Evolutionary conservation across 2,888 invertebrate species (phyloP).

Genomic region (Oasisia sp.): DNA sequence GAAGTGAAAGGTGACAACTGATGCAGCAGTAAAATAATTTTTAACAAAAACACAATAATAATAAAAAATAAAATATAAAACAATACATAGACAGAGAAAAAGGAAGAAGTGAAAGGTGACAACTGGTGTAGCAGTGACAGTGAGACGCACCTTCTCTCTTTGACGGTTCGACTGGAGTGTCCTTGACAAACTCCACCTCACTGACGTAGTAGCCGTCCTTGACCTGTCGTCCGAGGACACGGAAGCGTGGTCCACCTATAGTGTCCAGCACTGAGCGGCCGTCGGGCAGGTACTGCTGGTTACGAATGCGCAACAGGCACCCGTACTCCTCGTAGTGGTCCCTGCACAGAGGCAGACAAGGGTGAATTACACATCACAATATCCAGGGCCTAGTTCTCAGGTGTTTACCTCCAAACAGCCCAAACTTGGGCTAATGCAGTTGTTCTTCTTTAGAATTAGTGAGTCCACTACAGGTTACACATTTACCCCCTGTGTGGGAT

Average conservation of each 20-base stretch:
- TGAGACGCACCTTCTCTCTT: slow-evolving; percentile 36
- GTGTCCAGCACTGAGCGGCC: slow-evolving; percentile 88
- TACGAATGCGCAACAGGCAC: slow-evolving; percentile 85
- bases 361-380: not conserved
- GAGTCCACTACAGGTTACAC: no score
- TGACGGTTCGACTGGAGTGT: slow-evolving; percentile 71
- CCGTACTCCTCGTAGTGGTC: slow-evolving; percentile 80
- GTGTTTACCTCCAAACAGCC: no score
- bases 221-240: slow-evolving; percentile 78
- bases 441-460: no score
- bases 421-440: no score
- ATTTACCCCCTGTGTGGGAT: no score
- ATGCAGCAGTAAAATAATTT: no score
- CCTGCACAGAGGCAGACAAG: slow-evolving; percentile 47
- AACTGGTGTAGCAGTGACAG: no score
- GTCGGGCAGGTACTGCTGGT: slow-evolving; percentile 84
- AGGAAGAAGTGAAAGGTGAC: not conserved
- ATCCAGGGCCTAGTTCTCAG: no score
- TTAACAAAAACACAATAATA: no score
- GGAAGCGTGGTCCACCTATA: slow-evolving; percentile 83
- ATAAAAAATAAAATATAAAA: no score
- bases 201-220: slow-evolving; percentile 88
- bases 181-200: slow-evolving; percentile 79
- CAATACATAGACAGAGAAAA: not conserved
- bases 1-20: no score